Evolutionary conservation across 1,140 invertebrate species (phyloP).

Genomic region (Pomacea maculata): DNA sequence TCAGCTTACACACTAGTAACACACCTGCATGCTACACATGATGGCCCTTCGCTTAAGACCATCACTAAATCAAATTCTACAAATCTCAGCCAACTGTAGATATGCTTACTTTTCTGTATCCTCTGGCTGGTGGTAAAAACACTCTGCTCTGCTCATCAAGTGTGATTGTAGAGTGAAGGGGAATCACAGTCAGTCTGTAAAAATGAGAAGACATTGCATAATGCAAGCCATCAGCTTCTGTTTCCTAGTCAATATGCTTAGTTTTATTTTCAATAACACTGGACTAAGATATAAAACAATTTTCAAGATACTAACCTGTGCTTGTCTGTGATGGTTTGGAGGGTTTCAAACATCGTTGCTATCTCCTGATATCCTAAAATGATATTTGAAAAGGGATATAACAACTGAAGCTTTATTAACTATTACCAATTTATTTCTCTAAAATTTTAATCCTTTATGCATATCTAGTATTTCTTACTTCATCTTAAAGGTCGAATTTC

Average conservation of each 20-base stretch:
- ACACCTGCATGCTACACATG: too few relatives aligned
- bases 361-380: slow-evolving; percentile 68
- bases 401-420: background rate
- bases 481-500: too few relatives aligned
- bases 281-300: background rate
- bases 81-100: background rate
- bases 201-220: background rate
- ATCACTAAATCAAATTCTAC: too few relatives aligned
- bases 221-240: background rate
- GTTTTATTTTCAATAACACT: too few relatives aligned
- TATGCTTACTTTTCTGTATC: slow-evolving; percentile 57
- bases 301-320: slow-evolving; percentile 29
- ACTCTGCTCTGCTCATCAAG: slow-evolving; percentile 59
- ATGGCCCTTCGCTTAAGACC: too few relatives aligned
- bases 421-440: background rate
- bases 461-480: too few relatives aligned
- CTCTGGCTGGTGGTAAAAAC: slow-evolving; percentile 47
- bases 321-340: slow-evolving; percentile 23
- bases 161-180: slow-evolving; percentile 63
- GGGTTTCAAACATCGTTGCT: slow-evolving; percentile 28
- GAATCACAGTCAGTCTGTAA: slow-evolving; percentile 50
- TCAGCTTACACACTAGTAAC: too few relatives aligned
- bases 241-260: background rate
- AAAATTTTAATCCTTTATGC: too few relatives aligned
- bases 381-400: slow-evolving; percentile 4